Evolutionary conservation across 2,888 invertebrate species (phyloP), one percentile per base, ranked within the genome.

Genomic region (Zygaena filipendulae): DNA sequence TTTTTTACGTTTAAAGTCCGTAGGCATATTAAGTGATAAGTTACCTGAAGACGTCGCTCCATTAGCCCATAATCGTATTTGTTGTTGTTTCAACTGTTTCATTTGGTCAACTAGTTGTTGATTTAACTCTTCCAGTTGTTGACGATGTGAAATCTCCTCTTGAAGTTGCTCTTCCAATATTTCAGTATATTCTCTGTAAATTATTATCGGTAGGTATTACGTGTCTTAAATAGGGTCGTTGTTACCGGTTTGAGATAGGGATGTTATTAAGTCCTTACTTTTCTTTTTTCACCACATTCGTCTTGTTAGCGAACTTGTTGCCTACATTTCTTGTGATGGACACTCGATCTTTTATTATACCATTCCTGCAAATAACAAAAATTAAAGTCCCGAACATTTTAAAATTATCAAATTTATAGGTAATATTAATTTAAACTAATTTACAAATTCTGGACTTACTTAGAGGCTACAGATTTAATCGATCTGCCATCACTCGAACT

Each of bases 101-200:
- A 87, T 72, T 58, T 86, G 84, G 10, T 81, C 67, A 27, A 84
- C 82, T 3, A 88, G 64, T 45, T 83, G 83, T 34, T 75, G 62
- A 47, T 86, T 87, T 14, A 84, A 53, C 41, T 82, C 81, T 47
- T 87, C 87, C 2, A 84, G 80, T 52, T 86, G 82, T 38, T 82
- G 81, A n/a, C 87, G 70, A 40, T 83, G 80, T 1, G 75, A 68
- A 19, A 83, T 83, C 59, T 87, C 87, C 21, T 82, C 82, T 36
- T 84, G 82, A 3, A 87, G 52, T 56, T 86, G 83, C 30, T 83
- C 81, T 46, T 85, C 84, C 10, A 87, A 49, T 2, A 59, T 33
- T 38, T 75, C 74, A 9, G 63, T 38, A 36, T 74, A 71, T 21
- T 72, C 70, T 38, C 79, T 79, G 41, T 3, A 30, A 30, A 21